phyloP scores from a whole-genome alignment of 37 sponge, comb jelly and placozoan species.

The Spongilla lacustris region DNA sequence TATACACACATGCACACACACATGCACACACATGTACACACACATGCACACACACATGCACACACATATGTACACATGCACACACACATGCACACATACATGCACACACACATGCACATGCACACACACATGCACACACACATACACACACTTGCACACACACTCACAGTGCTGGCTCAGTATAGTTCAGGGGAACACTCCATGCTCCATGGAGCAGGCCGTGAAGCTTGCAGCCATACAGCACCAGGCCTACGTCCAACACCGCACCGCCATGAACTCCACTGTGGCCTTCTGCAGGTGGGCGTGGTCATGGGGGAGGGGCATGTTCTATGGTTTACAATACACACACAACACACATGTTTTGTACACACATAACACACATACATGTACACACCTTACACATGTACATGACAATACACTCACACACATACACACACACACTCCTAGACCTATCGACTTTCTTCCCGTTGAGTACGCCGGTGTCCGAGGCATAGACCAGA shows the following conservation, averaged over 20 bases:
- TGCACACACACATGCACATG: neutral
- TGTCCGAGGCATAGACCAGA: conserved; percentile 62
- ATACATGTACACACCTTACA: neutral
- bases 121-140: conserved; percentile 4
- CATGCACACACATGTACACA: neutral
- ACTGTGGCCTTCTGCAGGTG: conserved; percentile 74
- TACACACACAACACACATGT: conserved; percentile 7
- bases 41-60: no score
- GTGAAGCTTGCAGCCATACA: conserved; percentile 78
- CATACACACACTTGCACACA: conserved; percentile 31
- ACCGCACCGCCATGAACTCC: conserved; percentile 69
- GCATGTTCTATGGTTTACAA: no score
- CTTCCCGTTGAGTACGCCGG: conserved; percentile 69
- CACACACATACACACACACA: neutral
- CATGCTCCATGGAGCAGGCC: conserved; percentile 63
- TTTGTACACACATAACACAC: neutral
- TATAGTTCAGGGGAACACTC: conserved; percentile 70
- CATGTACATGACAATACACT: no score
- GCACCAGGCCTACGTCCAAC: conserved; percentile 84
- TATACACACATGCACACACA: conserved; percentile 18
- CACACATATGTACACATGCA: neutral
- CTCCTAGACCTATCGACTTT: conserved; percentile 65
- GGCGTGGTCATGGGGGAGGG: conserved; percentile 23
- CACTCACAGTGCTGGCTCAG: conserved; percentile 60
- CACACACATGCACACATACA: conserved; percentile 6